Base-by-base conservation (phyloP, 2,797 vertebrate species). In the Hemibagrus guttatus region DNA sequence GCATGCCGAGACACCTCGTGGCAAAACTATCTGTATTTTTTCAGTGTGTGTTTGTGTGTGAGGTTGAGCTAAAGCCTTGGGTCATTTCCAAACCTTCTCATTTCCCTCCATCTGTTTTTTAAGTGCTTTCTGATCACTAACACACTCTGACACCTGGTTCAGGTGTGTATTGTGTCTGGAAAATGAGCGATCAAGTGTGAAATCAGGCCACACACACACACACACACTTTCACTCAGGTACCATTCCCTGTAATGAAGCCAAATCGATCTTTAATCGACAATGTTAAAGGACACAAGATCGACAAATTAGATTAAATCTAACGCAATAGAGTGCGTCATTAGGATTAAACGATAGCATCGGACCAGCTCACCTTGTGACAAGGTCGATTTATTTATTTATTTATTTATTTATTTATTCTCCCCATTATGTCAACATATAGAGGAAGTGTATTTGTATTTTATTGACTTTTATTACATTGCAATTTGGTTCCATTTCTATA, bases 241-340 rank as follows among this genome's bases (percentile, higher is more conserved):
- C 74, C 16, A 31, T 80, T 79, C 54, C 1, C 56, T 61, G 56
- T 81, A 81, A 87, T 74, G 81, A 83, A 83, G 16, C 68, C 61
- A 59, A 82, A 83, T 87, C 86, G 74, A 78, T 87, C 86, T 59
- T 78, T 66, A 68, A 87, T 87, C 63, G 81, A 69, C 72, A 59
- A 83, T 64, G 61, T 69, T 68, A 87, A 87, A 82, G 72, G 81
- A 87, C 86, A 69, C 64, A 14, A 83, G 81, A 87, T 84, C 28
- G 54, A 87, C 72, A 87, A 78, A 87, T 87, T 84, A 84, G 86
- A 87, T 87, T 87, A 87, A 23, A 68, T 71, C 31, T 54, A 52
- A 19, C 52, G n/a, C 35, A 52, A 78, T n/a, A 17, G 81, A 84
- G 49, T 31, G 71, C 54, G 81, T 78, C 81, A 35, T 79, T 84